Evolutionary conservation across 2,113 vertebrate species (phyloP), one percentile per base, ranked within the genome.

Genomic region (Corydoras maculifer): DNA sequence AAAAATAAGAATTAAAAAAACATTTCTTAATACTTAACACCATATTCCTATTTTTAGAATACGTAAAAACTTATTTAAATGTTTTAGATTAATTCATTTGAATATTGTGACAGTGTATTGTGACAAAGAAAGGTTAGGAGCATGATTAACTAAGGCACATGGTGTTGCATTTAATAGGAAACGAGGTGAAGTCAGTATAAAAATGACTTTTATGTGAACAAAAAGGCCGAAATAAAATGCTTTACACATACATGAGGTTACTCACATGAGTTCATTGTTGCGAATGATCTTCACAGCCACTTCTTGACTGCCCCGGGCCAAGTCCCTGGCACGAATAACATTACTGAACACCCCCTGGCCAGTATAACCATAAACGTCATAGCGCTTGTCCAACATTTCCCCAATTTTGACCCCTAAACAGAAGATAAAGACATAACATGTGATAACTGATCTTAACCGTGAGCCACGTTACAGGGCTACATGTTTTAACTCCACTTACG

Each of bases 231-330:
- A 25, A 25, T 25, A 25, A 25, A 25, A 1, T 25, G 18, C 18
- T 25, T 25, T 25, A 1, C 18, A 14, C 11, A 35, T 9, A 8
- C 13, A 48, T 48, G 53, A 25, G 18, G 32, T 31, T 9, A 87
- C 94, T 94, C 86, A 99, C 97, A 99, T 99, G 79, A 99, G 94
- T 72, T 99, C 97, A 66, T 98, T 99, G 87, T 99, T 99, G 77
- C 97, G 87, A 85, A 99, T 99, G 86, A 99, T 99, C 89, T 99
- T 99, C 63, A 99, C 92, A 0, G 97, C 97, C 74, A 99, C 97
- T 83, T 99, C 97, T 80, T 98, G 97, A 87, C 93, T 94, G 35
- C 93, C 96, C 76, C 96, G 88, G 15, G 94, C 96, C 70, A 93
- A 94, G 82, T 99, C 97, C 78, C 97, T 90, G 82, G 96, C 97